Percentiles rank a stretch among this genome's conserved stretches.
These are phyloP conservation scores for Malaclemys terrapin DNA, from an alignment of 2,113 vertebrate species.

Conservation along the genomic window DNA sequence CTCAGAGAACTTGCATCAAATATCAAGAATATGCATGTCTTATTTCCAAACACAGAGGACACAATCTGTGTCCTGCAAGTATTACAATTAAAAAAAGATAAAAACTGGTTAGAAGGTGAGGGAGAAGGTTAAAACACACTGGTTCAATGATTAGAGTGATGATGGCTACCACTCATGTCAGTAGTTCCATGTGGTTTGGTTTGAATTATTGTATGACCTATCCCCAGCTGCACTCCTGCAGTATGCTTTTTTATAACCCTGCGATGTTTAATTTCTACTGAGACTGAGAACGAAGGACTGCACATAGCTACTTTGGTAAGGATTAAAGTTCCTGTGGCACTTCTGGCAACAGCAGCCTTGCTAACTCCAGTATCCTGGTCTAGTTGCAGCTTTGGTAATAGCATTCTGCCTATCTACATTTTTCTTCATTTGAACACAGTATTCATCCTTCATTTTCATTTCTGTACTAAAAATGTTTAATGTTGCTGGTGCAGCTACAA, in stretches of 20 bases:
- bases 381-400: background rate
- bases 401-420: background rate
- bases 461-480: background rate
- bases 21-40: background rate
- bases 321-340: background rate
- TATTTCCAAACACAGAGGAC: background rate
- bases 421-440: background rate
- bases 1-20: background rate
- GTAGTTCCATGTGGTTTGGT: background rate
- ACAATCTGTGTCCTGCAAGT: fast-evolving
- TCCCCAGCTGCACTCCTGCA: background rate
- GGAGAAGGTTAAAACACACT: background rate
- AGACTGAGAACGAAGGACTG: background rate
- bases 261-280: background rate
- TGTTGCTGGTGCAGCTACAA: background rate
- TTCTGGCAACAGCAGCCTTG: background rate
- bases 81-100: background rate
- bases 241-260: background rate
- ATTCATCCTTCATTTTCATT: background rate
- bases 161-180: background rate
- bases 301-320: background rate
- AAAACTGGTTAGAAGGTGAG: background rate
- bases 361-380: background rate
- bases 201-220: background rate
- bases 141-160: background rate